Evolutionary conservation across 2,888 invertebrate species (phyloP), one percentile per base, ranked within the genome.

Genomic region (Zelleria hepariella): DNA sequence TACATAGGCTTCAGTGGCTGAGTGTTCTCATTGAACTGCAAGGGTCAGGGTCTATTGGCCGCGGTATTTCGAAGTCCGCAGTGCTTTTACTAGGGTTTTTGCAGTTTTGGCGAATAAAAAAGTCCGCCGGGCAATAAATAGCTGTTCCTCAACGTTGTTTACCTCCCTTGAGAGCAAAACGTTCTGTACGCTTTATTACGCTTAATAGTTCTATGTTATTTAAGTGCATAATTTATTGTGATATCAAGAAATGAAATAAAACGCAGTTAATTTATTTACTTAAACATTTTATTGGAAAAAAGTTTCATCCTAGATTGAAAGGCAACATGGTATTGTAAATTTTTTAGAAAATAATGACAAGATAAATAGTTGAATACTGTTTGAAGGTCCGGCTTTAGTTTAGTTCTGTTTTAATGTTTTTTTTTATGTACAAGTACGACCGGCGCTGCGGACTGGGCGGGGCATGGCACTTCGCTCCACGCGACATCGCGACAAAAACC

Each of bases 281-380:
- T 85, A 86, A 85, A 82, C 82, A 78, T 86, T 89, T 89, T 89
- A 66, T 85, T 88, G 86, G 83, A 78, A 86, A 89, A 87, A 86
- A 85, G 78, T 75, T 74, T 84, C 83, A 83, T 86, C 80, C 83
- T 86, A 86, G 77, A 84, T 81, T 83, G 86, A 88, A 82, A 89
- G 89, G 89, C 89, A 89, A 89, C 88, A 79, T 82, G 88, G 89
- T 89, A 86, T 85, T 82, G 82, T 85, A 81, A 82, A 82, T 75
- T 78, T 82, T 59, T 80, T 76, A 78, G 79, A 77, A 77, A 76
- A 75, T 73, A 78, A 80, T 77, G 79, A 79, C 78, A 76, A 74
- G 75, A 77, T 70, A 71, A 62, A 70, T 68, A 70, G 66, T 64
- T 71, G 66, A 69, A 74, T 70, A 72, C 70, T 71, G 71, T 63